Evolutionary conservation across 2,113 vertebrate genomes (phyloP).

Genomic region (Glaucomys volans): DNA sequence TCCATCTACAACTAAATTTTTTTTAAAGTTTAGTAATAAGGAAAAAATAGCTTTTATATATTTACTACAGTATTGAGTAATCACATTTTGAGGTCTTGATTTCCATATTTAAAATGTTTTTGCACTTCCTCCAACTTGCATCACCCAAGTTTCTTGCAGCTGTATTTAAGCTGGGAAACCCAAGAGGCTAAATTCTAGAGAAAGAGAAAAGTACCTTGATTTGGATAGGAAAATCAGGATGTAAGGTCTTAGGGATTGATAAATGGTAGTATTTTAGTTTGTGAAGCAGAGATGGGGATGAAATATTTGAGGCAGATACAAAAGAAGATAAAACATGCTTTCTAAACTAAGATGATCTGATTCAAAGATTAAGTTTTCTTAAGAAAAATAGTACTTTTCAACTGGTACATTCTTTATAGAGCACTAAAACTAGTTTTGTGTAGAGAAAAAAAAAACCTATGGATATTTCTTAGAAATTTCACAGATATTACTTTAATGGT

Average conservation of each 20-base stretch:
- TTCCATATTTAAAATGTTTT: conserved; percentile 22
- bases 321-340: conserved; percentile 38
- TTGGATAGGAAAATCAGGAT: conserved; percentile 21
- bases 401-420: neutral
- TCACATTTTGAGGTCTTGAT: too few species aligned
- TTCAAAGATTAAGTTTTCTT: conserved; percentile 52
- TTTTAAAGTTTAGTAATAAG: too few species aligned
- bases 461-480: conserved; percentile 15
- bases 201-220: conserved; percentile 32
- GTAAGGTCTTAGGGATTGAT: conserved; percentile 12
- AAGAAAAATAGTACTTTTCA: neutral
- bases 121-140: neutral
- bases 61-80: too few species aligned
- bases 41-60: too few species aligned
- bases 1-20: too few species aligned
- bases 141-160: neutral
- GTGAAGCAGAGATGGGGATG: neutral
- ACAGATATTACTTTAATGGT: conserved; percentile 1
- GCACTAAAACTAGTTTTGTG: neutral
- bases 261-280: conserved; percentile 23
- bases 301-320: conserved; percentile 30
- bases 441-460: conserved; percentile 40
- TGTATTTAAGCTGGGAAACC: conserved; percentile 6
- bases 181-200: neutral
- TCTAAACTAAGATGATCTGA: conserved; percentile 29